phyloP scores from a whole-genome alignment of 2,888 invertebrate species.

The Chrysotoxum bicinctum region DNA sequence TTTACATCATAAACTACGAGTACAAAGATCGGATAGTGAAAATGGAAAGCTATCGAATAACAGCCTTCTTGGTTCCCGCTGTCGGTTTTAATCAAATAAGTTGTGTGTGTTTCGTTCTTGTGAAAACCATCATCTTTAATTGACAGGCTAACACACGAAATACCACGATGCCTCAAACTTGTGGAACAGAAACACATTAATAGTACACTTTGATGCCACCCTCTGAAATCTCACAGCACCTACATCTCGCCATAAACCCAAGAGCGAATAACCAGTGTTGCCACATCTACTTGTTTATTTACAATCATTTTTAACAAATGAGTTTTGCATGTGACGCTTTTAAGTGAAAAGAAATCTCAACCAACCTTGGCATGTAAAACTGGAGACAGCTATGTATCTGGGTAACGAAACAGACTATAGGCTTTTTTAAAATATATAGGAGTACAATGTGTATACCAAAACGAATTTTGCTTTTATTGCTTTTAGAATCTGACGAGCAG shows the following conservation, averaged over 20 bases:
- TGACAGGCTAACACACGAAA: conserved; percentile 47
- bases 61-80: background rate
- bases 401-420: too few species aligned
- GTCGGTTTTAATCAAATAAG: background rate
- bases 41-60: background rate
- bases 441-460: too few species aligned
- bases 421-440: too few species aligned
- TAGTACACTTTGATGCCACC: background rate
- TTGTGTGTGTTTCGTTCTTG: background rate
- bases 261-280: background rate
- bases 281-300: background rate
- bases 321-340: too few species aligned
- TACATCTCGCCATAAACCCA: background rate
- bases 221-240: background rate
- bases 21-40: background rate
- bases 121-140: conserved; percentile 30
- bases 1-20: background rate
- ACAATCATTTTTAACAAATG: too few species aligned
- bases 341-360: too few species aligned
- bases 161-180: conserved; percentile 35
- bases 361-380: too few species aligned
- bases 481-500: too few species aligned
- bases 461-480: too few species aligned
- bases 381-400: too few species aligned
- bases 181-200: conserved; percentile 13